Evolutionary conservation across 2,797 vertebrate genomes (phyloP).

Genomic region (Holocentrus rufus): DNA sequence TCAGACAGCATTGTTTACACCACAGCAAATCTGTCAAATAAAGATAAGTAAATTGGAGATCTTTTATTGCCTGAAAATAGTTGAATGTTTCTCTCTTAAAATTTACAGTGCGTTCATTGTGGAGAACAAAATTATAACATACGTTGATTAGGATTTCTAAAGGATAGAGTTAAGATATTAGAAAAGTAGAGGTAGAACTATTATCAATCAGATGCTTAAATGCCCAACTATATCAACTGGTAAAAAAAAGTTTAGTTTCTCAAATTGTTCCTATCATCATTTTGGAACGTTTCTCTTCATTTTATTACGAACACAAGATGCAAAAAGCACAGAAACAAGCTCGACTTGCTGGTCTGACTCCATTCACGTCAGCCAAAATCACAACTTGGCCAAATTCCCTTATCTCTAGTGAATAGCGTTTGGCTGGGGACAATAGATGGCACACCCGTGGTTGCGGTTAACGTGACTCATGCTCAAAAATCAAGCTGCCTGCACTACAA

Average conservation of each 20-base stretch:
- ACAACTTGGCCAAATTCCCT: slow-evolving; percentile 32
- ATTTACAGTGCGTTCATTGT: no score
- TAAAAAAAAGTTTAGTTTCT: no score
- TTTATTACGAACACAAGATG: background rate
- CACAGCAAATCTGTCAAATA: no score
- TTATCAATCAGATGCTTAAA: no score
- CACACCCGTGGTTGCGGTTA: slow-evolving; percentile 51
- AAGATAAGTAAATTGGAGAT: background rate
- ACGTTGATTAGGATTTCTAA: no score
- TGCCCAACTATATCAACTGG: no score
- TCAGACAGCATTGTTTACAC: background rate
- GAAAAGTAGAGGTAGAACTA: no score
- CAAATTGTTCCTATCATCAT: background rate
- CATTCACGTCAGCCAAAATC: slow-evolving; percentile 11
- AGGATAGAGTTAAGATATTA: no score
- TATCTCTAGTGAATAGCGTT: slow-evolving; percentile 32
- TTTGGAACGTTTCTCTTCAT: background rate
- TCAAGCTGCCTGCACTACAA: slow-evolving; percentile 16
- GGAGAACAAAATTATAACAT: no score
- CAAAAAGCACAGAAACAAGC: background rate
- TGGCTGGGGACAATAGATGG: slow-evolving; percentile 23
- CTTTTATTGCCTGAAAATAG: background rate
- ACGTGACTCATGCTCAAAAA: slow-evolving; percentile 51
- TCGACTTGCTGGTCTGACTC: background rate
- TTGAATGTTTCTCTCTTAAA: background rate